Base-by-base conservation (phyloP, 53 echinoderm and acorn worm genomes). In the Antedon mediterranea region DNA sequence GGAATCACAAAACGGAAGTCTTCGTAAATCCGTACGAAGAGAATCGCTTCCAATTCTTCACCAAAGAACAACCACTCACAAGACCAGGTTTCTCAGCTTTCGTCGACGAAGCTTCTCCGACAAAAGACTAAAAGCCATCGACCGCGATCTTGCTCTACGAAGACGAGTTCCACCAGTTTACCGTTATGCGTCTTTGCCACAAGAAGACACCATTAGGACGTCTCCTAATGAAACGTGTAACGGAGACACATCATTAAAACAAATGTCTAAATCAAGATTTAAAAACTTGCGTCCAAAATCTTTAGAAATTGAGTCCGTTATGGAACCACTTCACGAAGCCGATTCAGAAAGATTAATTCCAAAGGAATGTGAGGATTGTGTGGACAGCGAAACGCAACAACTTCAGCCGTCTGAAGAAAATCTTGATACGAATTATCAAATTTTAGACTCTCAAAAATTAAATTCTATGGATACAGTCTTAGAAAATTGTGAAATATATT, bases 151-250 rank as follows among this genome's bases (percentile, higher is more conserved):
- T 27, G 85, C 87, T 30, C 87, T 87, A 28, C 84, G 89, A 33
- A 83, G 91, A 29, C 86, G 89, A 0, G 84, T 86, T 43, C 91
- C 91, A 57, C 82, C 81, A 28, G 81, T 89, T 0, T 94, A 94
- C 76, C 85, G 95, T 3, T 94, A 91, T 80, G 79, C 90, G 28
- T 85, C 86, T 27, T 83, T 77, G 18, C 77, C 83, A 8, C 77
- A 57, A 8, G 57, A 57, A 3, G 23, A 15, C 20, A 26, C 23
- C 13, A 18, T 23, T 2, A 23, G 2, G 23, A 41, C 41, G 41
- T 7, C 41, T 5, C 37, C 37, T 4, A 57, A 1, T 26, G 14
- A 57, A 1, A 3, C 57, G 9, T 57, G 57, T 57, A 57, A 57
- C 57, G 57, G 57, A 1, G 57, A 57, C 57, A 18, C 57, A 8